A percentile compares a stretch with the other conserved stretches of the same genome.
These are phyloP conservation scores for Dasyurus viverrinus DNA, from an alignment of 2,113 vertebrate genomes.

Conservation along the genomic window DNA sequence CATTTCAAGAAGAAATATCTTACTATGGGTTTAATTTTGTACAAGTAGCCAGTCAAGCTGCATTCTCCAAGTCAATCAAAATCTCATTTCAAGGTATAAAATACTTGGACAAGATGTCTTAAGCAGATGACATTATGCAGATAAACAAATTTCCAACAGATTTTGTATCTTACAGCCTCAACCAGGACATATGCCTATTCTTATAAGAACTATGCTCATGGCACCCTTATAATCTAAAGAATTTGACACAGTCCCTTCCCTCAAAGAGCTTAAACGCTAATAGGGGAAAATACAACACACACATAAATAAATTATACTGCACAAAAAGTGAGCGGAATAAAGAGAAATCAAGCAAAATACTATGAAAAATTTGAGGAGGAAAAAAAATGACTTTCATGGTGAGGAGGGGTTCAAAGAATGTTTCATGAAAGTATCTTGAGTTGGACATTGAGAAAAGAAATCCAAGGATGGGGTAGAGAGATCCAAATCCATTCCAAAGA, in stretches of 20 bases:
- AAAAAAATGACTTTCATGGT: too few relatives aligned
- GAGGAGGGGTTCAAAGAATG: too few relatives aligned
- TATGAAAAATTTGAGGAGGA: too few relatives aligned
- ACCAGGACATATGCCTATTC: neutral
- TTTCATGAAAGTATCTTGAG: too few relatives aligned
- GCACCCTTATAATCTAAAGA: too few relatives aligned
- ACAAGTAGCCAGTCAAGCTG: neutral
- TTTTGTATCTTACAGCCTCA: neutral
- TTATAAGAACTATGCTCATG: neutral
- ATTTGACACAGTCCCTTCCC: too few relatives aligned
- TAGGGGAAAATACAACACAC: too few relatives aligned
- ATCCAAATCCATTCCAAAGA: neutral
- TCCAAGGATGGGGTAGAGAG: too few relatives aligned
- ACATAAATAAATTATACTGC: too few relatives aligned
- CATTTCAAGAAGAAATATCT: neutral
- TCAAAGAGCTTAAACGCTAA: too few relatives aligned
- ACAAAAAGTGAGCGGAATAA: too few relatives aligned
- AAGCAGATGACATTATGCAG: neutral
- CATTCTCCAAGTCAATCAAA: neutral
- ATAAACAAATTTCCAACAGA: neutral
- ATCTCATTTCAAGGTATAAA: neutral
- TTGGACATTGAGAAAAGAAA: neutral
- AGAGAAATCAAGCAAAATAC: too few relatives aligned
- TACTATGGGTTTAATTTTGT: neutral
- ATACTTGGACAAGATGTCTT: neutral